Percentiles rank a stretch among this genome's conserved stretches.
Evolutionary conservation across 1,140 invertebrate genomes (phyloP).

Genomic region (Thereuonema tuberculata): DNA sequence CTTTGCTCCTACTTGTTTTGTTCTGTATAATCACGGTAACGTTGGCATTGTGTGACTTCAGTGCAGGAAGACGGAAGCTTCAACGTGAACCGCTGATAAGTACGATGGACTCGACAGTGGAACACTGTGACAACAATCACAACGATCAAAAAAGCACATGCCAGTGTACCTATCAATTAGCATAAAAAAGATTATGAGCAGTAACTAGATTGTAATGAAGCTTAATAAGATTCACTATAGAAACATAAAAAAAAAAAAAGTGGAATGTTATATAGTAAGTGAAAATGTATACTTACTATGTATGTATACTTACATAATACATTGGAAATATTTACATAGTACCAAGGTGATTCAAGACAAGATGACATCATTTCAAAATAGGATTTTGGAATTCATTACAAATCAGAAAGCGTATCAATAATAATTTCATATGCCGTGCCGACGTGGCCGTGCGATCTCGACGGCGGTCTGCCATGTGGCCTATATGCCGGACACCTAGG

Average conservation of each 20-base stretch:
- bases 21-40: constrained; percentile 7
- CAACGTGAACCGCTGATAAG: constrained; percentile 39
- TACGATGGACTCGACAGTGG: constrained; percentile 54
- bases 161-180: constrained; percentile 34
- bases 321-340: too few species aligned
- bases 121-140: constrained; percentile 50
- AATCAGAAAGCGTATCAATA: too few species aligned
- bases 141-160: constrained; percentile 49
- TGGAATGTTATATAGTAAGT: not conserved
- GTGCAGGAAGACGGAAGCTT: constrained; percentile 15
- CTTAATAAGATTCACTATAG: not conserved
- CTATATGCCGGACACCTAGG: too few species aligned
- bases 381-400: too few species aligned
- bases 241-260: not conserved
- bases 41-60: constrained; percentile 11
- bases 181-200: not conserved
- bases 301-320: too few species aligned
- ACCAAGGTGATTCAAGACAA: too few species aligned
- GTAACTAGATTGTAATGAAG: not conserved
- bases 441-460: too few species aligned
- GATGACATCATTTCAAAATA: too few species aligned
- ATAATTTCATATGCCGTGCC: too few species aligned
- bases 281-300: too few species aligned
- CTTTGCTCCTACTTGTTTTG: constrained; percentile 19
- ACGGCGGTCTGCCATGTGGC: too few species aligned